Percentiles rank a stretch among this genome's conserved stretches.
Evolutionary conservation across 2,888 invertebrate species (phyloP).

Genomic region (Cheilosia grossa): DNA sequence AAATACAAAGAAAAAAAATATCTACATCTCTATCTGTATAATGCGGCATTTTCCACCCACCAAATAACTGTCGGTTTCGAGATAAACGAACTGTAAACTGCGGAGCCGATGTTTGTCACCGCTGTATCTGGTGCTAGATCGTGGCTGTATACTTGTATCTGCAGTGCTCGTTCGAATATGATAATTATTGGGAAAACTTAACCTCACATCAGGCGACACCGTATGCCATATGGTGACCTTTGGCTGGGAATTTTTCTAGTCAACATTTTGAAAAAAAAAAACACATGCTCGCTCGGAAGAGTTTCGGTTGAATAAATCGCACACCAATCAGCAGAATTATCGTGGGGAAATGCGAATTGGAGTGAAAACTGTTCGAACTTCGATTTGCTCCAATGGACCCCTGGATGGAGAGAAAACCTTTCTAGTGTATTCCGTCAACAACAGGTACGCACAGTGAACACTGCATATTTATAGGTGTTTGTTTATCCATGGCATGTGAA

Average conservation of each 20-base stretch:
- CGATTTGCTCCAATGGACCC: slow-evolving; percentile 16
- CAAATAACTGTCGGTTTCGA: slow-evolving; percentile 46
- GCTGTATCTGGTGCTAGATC: slow-evolving; percentile 7
- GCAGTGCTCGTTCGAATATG: slow-evolving; percentile 1
- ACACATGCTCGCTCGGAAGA: not conserved
- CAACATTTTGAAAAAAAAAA: slow-evolving; percentile 3
- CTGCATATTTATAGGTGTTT: slow-evolving; percentile 16
- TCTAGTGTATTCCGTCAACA: not conserved
- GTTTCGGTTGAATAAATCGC: slow-evolving; percentile 40
- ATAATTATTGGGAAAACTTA: slow-evolving; percentile 41
- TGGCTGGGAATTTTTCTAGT: not conserved
- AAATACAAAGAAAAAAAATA: too few species aligned
- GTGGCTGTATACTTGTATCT: slow-evolving; percentile 16
- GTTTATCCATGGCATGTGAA: slow-evolving; percentile 18
- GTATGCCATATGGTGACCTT: slow-evolving; percentile 35
- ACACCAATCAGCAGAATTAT: not conserved
- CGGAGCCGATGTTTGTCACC: slow-evolving; percentile 29
- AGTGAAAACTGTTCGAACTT: slow-evolving; percentile 16
- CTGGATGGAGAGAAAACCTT: not conserved
- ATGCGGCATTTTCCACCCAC: slow-evolving; percentile 52
- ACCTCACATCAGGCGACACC: not conserved
- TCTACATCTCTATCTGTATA: slow-evolving; percentile 18
- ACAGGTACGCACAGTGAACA: not conserved
- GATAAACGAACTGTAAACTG: slow-evolving; percentile 49
- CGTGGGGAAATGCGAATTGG: slow-evolving; percentile 14